A percentile compares a stretch with the other conserved stretches of the same genome.
These are phyloP conservation scores for Meriones unguiculatus DNA, from an alignment of 2,113 vertebrate genomes.

Conservation along the genomic window DNA sequence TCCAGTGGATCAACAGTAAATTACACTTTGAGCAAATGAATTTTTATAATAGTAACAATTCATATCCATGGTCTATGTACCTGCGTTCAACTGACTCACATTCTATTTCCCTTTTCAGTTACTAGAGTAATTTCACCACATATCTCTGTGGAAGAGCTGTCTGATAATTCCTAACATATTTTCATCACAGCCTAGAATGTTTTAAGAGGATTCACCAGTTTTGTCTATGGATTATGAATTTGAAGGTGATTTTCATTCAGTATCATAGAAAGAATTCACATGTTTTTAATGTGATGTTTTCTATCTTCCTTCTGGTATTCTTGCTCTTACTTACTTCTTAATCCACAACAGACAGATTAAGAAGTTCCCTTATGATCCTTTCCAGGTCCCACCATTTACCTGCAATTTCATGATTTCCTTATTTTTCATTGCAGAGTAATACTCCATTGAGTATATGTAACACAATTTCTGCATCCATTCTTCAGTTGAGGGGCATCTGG, in stretches of 20 bases:
- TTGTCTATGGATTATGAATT: not conserved
- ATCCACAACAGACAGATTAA: too few species aligned
- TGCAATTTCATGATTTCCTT: too few species aligned
- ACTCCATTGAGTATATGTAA: too few species aligned
- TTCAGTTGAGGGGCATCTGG: too few species aligned
- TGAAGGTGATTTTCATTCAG: not conserved
- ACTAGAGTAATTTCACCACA: not conserved
- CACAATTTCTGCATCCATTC: too few species aligned
- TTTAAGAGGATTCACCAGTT: not conserved
- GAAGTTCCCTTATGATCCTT: too few species aligned
- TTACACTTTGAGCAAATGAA: not conserved
- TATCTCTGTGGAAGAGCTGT: not conserved
- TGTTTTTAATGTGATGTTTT: not conserved
- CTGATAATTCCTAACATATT: not conserved
- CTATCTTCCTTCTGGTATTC: accelerated
- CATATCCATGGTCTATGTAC: not conserved
- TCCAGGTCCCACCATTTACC: too few species aligned
- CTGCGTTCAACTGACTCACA: not conserved
- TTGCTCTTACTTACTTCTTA: too few species aligned
- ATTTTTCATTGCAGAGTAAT: too few species aligned
- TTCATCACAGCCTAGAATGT: not conserved
- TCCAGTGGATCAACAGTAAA: not conserved
- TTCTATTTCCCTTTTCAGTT: not conserved
- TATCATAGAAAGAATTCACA: not conserved
- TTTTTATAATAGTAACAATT: not conserved